Conservation (phyloP, 1,140 invertebrate species). For the Drosophila pruinosa region DNA sequence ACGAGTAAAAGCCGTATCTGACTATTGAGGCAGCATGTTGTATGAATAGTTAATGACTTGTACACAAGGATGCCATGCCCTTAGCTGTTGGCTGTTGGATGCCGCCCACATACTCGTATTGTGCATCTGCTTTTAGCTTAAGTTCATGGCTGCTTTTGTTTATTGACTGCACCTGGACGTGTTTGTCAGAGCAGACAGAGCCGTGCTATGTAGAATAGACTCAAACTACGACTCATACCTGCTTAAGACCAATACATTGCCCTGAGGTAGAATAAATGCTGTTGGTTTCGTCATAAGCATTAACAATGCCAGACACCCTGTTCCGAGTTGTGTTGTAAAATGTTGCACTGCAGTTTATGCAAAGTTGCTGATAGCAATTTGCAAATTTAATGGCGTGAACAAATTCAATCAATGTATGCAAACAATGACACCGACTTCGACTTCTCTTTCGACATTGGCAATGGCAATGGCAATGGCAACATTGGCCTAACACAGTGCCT, state of each 20-base stretch:
- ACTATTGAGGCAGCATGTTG: conserved; percentile 33
- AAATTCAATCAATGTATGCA: conserved; percentile 83
- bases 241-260: conserved; percentile 1
- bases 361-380: conserved; percentile 82
- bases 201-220: background rate
- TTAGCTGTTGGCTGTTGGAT: conserved; percentile 1
- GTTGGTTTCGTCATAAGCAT: conserved; percentile 42
- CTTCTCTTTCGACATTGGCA: no score
- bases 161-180: conserved; percentile 27
- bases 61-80: conserved; percentile 13
- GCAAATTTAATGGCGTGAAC: conserved; percentile 83
- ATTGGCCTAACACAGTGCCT: conserved; percentile 18
- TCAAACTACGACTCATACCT: background rate
- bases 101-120: conserved; percentile 20
- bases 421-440: conserved; percentile 65
- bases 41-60: conserved; percentile 75
- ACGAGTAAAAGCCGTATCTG: conserved; percentile 2
- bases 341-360: conserved; percentile 73
- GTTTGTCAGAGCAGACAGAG: conserved; percentile 6
- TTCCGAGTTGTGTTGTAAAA: conserved; percentile 53
- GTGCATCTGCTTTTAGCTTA: conserved; percentile 39
- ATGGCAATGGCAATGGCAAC: conserved; percentile 25
- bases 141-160: conserved; percentile 48
- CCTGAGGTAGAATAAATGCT: conserved; percentile 5
- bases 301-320: conserved; percentile 45